Conservation (phyloP, 2,113 vertebrate species). For the Mormoops blainvillei region DNA sequence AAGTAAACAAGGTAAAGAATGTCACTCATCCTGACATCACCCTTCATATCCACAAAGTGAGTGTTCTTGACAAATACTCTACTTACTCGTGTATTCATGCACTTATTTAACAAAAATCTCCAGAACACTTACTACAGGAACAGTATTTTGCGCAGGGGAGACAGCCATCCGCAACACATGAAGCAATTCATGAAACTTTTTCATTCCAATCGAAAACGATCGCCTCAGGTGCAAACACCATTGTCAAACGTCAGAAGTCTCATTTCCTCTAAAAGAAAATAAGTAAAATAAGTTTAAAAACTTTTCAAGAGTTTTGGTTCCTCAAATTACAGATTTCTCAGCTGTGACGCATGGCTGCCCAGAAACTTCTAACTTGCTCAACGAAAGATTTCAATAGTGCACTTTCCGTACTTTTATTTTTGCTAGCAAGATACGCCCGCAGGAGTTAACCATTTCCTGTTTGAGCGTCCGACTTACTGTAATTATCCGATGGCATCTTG, state of each 20-base stretch:
- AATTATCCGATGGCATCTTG: neutral
- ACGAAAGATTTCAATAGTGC: neutral
- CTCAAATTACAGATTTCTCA: neutral
- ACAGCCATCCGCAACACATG: neutral
- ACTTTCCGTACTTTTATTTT: neutral
- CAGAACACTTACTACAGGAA: neutral
- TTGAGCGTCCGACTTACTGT: neutral
- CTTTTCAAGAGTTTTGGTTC: neutral
- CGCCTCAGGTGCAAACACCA: neutral
- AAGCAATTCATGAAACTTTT: neutral
- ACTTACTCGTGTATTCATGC: neutral
- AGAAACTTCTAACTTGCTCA: neutral
- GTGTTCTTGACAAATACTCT: neutral
- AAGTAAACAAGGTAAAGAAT: neutral
- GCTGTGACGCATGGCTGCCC: neutral
- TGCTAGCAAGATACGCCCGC: neutral
- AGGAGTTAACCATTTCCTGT: neutral
- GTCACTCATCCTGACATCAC: neutral
- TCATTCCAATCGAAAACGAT: neutral
- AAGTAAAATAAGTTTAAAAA: neutral
- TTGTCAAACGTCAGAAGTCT: neutral
- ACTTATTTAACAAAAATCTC: neutral
- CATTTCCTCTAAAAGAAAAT: neutral
- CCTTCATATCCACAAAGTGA: neutral
- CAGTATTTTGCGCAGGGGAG: neutral